phyloP scores from a whole-genome alignment of 2,888 invertebrate species.

The Campoletis raptor region DNA sequence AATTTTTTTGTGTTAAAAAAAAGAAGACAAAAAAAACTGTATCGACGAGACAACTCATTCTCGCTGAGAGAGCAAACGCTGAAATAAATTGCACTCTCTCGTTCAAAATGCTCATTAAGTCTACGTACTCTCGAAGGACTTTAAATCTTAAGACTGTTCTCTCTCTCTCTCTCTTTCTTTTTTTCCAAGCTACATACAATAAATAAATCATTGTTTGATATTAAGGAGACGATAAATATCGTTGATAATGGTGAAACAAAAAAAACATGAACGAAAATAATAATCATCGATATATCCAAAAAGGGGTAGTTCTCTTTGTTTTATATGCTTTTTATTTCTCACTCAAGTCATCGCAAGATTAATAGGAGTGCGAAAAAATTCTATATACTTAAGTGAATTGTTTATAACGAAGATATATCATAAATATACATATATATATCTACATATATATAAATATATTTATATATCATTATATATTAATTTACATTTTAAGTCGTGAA shows the following conservation, averaged over 20 bases:
- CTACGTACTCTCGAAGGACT: conserved; percentile 67
- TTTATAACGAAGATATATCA: conserved; percentile 65
- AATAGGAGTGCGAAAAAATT: conserved; percentile 46
- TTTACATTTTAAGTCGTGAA: conserved; percentile 67
- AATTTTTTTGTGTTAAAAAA: neutral
- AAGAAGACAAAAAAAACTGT: neutral
- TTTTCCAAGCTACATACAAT: conserved; percentile 78
- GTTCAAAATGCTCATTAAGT: conserved; percentile 75
- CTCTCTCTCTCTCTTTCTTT: conserved; percentile 31
- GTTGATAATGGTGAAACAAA: conserved; percentile 11
- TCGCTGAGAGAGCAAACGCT: neutral
- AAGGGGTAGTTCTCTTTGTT: conserved; percentile 22
- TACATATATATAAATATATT: conserved; percentile 53
- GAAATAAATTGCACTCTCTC: conserved; percentile 59
- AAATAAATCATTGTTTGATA: conserved; percentile 71
- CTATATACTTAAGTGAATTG: conserved; percentile 66
- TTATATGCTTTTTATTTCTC: conserved; percentile 43
- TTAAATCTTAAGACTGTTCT: conserved; percentile 79
- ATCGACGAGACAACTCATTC: neutral
- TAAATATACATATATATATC: conserved; percentile 49
- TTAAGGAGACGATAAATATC: conserved; percentile 68
- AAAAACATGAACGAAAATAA: conserved; percentile 21
- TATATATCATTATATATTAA: conserved; percentile 67
- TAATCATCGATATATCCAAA: conserved; percentile 50
- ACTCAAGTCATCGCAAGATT: conserved; percentile 69